These are phyloP conservation scores for Manduca sexta DNA, from an alignment of 1,140 invertebrate genomes.

Conservation along the genomic window DNA sequence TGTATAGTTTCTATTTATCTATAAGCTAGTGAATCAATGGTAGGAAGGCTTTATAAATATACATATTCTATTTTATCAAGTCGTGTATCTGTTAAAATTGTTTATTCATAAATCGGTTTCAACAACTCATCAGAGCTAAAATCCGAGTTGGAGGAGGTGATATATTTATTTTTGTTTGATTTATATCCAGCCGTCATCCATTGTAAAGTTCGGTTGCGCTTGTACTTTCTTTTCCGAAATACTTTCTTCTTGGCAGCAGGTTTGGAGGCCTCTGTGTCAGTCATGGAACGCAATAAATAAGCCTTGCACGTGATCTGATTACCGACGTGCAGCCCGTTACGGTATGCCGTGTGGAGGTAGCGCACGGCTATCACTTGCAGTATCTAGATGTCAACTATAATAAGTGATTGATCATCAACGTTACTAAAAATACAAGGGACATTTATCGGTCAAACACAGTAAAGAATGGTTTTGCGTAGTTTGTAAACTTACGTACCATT, in stretches of 20 bases:
- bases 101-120: constrained; percentile 54
- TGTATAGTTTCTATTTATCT: too few relatives aligned
- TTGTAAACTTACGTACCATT: too few relatives aligned
- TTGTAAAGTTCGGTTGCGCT: constrained; percentile 41
- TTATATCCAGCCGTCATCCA: constrained; percentile 46
- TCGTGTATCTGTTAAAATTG: background rate
- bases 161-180: constrained; percentile 14
- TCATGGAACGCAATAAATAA: constrained; percentile 46
- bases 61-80: too few relatives aligned
- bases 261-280: constrained; percentile 30
- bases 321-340: constrained; percentile 47
- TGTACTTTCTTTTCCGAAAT: constrained; percentile 35
- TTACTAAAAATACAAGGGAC: background rate
- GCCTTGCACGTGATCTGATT: constrained; percentile 48
- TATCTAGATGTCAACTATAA: constrained; percentile 29
- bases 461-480: too few relatives aligned
- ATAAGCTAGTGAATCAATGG: too few relatives aligned
- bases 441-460: too few relatives aligned
- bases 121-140: constrained; percentile 56
- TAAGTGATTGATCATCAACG: background rate
- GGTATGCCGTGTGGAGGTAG: constrained; percentile 59
- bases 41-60: too few relatives aligned
- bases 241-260: constrained; percentile 23
- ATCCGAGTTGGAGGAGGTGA: constrained; percentile 38
- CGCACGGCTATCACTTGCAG: constrained; percentile 50